Conservation (phyloP, 2,888 invertebrate species). For the Eilema caniola region DNA sequence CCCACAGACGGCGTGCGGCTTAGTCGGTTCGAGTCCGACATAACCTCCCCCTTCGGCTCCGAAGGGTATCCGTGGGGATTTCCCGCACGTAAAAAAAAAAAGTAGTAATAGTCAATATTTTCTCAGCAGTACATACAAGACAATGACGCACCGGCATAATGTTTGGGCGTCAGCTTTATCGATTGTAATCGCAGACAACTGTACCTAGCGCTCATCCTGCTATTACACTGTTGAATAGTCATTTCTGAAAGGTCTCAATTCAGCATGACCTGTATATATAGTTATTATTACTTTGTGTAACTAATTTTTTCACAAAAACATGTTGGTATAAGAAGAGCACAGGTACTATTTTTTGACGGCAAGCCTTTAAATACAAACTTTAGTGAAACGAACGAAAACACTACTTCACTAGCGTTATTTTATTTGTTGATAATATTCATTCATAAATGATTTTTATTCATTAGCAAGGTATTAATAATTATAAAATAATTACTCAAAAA, state of each 20-base stretch:
- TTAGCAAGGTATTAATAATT: neutral
- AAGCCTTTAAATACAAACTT: too few relatives aligned
- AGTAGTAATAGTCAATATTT: conserved; percentile 35
- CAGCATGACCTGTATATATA: neutral
- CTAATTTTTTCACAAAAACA: neutral
- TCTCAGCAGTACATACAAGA: conserved; percentile 23
- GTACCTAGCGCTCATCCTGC: conserved; percentile 23
- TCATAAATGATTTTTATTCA: too few relatives aligned
- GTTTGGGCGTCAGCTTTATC: conserved; percentile 19
- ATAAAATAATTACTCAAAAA: neutral
- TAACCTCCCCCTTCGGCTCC: too few relatives aligned
- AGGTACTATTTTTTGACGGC: too few relatives aligned
- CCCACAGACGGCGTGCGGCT: too few relatives aligned
- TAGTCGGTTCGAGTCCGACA: too few relatives aligned
- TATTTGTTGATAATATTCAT: too few relatives aligned
- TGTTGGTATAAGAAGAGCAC: too few relatives aligned
- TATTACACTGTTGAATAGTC: conserved; percentile 23
- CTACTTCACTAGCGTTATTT: too few relatives aligned
- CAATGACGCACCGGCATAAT: conserved; percentile 5
- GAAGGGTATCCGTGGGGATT: too few relatives aligned
- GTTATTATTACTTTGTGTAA: neutral
- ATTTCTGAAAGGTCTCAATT: conserved; percentile 28
- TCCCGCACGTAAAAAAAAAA: too few relatives aligned
- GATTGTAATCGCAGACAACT: conserved; percentile 33
- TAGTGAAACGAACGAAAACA: too few relatives aligned